These are phyloP conservation scores for Dolomedes plantarius DNA, from an alignment of 2,888 invertebrate genomes.

Conservation along the genomic window DNA sequence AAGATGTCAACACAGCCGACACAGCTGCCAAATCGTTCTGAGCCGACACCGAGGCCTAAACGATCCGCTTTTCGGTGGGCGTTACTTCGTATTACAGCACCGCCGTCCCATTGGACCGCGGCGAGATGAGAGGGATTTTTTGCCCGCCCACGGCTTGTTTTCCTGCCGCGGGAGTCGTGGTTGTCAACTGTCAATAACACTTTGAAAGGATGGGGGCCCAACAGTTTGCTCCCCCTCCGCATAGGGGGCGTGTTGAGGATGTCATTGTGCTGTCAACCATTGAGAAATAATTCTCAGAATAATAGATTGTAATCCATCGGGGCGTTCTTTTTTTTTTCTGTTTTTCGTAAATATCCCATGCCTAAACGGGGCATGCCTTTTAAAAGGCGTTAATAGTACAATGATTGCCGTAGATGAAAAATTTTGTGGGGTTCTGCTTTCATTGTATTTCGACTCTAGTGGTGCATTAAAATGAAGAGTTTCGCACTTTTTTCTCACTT, in stretches of 20 bases:
- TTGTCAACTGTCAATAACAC: conserved; percentile 68
- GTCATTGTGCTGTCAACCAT: conserved; percentile 60
- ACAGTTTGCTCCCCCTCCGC: neutral
- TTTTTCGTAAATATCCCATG: conserved; percentile 11
- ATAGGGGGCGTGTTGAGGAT: conserved; percentile 57
- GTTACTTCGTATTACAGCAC: neutral
- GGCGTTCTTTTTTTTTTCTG: neutral
- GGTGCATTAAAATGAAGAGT: neutral
- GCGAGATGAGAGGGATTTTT: conserved; percentile 29
- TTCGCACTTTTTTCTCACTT: neutral
- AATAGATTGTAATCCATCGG: conserved; percentile 54
- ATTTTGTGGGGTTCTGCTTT: neutral
- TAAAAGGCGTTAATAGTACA: conserved; percentile 1
- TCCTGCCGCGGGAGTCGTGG: conserved; percentile 2
- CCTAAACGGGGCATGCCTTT: conserved; percentile 5
- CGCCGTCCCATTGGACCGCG: conserved; percentile 33
- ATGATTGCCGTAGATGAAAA: conserved; percentile 14
- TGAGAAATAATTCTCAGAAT: conserved; percentile 50
- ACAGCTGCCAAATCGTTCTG: conserved; percentile 22
- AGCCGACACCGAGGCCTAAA: neutral
- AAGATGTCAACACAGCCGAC: conserved; percentile 10
- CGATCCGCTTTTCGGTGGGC: conserved; percentile 21
- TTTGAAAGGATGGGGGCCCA: conserved; percentile 30
- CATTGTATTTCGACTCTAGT: neutral
- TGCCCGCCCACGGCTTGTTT: conserved; percentile 37